Conservation (phyloP, 2,888 invertebrate genomes). For the Apotomis turbidana region DNA sequence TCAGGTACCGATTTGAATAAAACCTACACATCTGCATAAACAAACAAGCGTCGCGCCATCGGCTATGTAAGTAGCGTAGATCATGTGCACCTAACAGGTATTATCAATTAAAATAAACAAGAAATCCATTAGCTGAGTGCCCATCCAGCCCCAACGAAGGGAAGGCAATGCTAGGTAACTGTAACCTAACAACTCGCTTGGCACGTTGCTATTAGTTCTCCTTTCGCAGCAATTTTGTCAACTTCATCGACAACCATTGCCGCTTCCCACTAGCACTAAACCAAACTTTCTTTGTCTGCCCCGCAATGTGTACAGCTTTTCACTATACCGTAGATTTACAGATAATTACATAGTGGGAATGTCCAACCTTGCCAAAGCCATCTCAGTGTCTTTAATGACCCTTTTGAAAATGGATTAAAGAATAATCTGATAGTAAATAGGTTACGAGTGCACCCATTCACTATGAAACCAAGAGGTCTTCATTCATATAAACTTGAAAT, state of each 20-base stretch:
- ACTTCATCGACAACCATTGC: slow-evolving; percentile 6
- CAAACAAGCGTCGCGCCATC: not conserved
- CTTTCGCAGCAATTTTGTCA: not conserved
- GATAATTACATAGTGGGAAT: too few species aligned
- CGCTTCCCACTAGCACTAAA: not conserved
- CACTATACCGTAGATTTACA: not conserved
- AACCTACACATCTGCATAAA: not conserved
- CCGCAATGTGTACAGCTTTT: too few species aligned
- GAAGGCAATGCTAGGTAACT: slow-evolving; percentile 32
- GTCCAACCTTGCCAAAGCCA: not conserved
- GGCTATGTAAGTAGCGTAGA: slow-evolving; percentile 3
- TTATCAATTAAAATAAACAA: slow-evolving; percentile 29
- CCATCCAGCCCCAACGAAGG: slow-evolving; percentile 31
- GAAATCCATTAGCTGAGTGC: slow-evolving; percentile 32
- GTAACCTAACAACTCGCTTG: slow-evolving; percentile 39
- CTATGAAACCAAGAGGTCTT: too few species aligned
- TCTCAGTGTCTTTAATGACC: too few species aligned
- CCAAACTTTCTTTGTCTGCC: not conserved
- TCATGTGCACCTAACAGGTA: slow-evolving; percentile 23
- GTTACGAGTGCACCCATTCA: too few species aligned
- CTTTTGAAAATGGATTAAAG: too few species aligned
- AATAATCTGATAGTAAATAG: too few species aligned
- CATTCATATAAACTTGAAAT: too few species aligned
- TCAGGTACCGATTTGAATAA: not conserved
- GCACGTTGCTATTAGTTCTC: slow-evolving; percentile 39